A percentile compares a stretch with the other conserved stretches of the same genome.
Conservation (phyloP, 2,113 vertebrate genomes). For the Stomatorhinus ivindoensis region DNA sequence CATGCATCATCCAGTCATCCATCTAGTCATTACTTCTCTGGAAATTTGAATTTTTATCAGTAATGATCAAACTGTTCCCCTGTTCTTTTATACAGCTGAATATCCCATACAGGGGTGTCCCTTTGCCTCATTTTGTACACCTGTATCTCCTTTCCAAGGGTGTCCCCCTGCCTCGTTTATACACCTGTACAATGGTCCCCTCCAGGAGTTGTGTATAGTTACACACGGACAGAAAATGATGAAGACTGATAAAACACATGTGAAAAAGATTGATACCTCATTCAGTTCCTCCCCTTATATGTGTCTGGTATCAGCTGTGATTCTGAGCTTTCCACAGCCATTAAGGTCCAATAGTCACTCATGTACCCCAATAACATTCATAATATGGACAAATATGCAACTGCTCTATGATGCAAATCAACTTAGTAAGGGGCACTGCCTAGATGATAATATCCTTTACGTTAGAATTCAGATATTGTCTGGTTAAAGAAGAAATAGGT, state of each 20-base stretch:
- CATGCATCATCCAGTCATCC: neutral
- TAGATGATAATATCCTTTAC: neutral
- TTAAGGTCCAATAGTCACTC: neutral
- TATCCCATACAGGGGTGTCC: no score
- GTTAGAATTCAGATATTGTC: neutral
- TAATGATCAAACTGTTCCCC: neutral
- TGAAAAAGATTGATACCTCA: neutral
- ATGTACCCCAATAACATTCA: neutral
- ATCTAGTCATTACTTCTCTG: neutral
- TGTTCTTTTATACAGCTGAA: neutral
- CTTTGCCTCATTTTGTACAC: neutral
- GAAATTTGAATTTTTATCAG: neutral
- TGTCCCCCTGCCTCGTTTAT: neutral
- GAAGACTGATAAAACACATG: neutral
- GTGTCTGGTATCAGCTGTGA: neutral
- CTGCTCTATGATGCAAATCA: neutral
- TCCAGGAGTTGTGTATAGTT: neutral
- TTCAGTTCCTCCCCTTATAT: neutral
- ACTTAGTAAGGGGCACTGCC: neutral
- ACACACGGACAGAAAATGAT: neutral
- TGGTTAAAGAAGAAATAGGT: neutral
- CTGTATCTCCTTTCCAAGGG: neutral
- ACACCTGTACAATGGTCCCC: no score
- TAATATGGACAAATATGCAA: neutral
- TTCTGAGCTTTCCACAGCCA: neutral